phyloP scores from a whole-genome alignment of 2,888 invertebrate genomes.

The Crocallis elinguaria region DNA sequence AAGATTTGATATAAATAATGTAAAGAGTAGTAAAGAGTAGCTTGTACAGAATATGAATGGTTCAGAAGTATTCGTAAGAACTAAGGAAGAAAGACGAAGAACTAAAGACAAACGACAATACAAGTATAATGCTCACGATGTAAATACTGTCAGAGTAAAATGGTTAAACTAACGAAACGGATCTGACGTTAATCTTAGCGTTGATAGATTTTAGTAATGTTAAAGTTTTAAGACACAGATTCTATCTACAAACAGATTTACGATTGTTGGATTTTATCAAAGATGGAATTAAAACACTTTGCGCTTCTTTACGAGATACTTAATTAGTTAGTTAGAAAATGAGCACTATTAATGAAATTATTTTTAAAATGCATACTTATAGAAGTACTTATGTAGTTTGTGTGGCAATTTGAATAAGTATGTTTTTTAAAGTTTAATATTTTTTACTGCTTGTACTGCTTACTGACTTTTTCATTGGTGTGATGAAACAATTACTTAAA shows the following conservation, averaged over 20 bases:
- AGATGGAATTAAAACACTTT: neutral
- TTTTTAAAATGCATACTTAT: neutral
- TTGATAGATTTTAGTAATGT: constrained; percentile 22
- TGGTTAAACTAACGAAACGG: constrained; percentile 50
- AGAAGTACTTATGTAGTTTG: neutral
- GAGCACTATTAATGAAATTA: neutral
- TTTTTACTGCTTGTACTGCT: neutral
- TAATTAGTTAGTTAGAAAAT: neutral
- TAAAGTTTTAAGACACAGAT: constrained; percentile 8
- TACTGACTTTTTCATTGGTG: neutral
- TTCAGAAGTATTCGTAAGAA: constrained; percentile 47
- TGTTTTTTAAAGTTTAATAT: neutral
- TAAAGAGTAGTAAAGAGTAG: constrained; percentile 12
- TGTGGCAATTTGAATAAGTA: neutral
- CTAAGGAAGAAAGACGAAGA: too few relatives aligned
- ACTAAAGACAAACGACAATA: constrained; percentile 77
- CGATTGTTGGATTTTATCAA: neutral
- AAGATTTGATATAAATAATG: neutral
- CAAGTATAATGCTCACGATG: constrained; percentile 69
- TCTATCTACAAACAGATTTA: neutral
- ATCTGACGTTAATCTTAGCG: constrained; percentile 47
- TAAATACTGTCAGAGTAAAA: constrained; percentile 64
- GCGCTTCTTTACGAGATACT: neutral
- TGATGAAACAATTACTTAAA: neutral
- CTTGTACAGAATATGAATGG: constrained; percentile 49